A percentile compares a stretch with the other conserved stretches of the same genome.
Conservation (phyloP, 2,113 vertebrate genomes). For the Varanus komodoensis region DNA sequence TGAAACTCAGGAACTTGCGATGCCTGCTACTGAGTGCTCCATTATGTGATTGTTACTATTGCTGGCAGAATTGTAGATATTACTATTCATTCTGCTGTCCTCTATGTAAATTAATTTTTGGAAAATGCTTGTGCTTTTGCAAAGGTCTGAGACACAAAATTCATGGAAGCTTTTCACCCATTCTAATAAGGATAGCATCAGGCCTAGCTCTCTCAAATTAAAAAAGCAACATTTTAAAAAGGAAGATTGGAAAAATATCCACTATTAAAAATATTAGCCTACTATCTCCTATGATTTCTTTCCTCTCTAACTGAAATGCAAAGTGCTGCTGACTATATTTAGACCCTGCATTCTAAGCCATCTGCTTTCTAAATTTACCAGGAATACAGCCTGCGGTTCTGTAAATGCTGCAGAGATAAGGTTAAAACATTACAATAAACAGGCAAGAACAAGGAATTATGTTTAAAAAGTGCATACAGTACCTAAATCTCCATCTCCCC, state of each 20-base stretch:
- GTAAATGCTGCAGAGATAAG: slow-evolving; percentile 57
- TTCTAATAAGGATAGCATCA: background rate
- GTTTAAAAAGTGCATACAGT: slow-evolving; percentile 65
- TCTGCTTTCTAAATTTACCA: slow-evolving; percentile 54
- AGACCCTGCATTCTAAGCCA: slow-evolving; percentile 69
- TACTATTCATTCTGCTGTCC: slow-evolving; percentile 14
- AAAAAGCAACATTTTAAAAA: background rate
- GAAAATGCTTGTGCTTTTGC: slow-evolving; percentile 3
- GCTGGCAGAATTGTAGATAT: slow-evolving; percentile 15
- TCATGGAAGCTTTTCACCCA: background rate
- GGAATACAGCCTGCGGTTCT: slow-evolving; percentile 44
- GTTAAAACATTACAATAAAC: slow-evolving; percentile 42
- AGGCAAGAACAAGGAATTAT: slow-evolving; percentile 4
- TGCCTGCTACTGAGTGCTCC: slow-evolving; percentile 7
- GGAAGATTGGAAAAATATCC: slow-evolving; percentile 37
- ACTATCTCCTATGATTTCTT: slow-evolving; percentile 18
- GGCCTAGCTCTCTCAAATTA: background rate
- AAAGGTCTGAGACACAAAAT: background rate
- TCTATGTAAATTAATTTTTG: background rate
- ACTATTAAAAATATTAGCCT: slow-evolving; percentile 45
- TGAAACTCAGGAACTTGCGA: background rate
- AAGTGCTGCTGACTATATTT: slow-evolving; percentile 63
- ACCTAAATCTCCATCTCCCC: slow-evolving; percentile 96
- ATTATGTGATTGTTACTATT: background rate
- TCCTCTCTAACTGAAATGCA: slow-evolving; percentile 11